phyloP scores from a whole-genome alignment of 1,140 invertebrate species.

The Drosophila rufa region DNA sequence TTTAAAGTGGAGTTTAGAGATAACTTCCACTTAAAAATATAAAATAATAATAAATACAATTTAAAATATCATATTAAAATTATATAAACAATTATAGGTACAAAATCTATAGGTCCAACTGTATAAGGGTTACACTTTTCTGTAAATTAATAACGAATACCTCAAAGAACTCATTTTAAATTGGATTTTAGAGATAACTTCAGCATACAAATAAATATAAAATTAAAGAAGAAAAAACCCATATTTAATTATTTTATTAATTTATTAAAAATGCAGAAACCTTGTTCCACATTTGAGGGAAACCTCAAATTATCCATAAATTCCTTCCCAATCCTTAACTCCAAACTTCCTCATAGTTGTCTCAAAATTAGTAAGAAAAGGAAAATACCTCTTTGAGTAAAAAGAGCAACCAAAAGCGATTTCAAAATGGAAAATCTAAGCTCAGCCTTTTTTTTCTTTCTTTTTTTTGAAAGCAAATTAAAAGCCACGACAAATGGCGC shows the following conservation, averaged over 20 bases:
- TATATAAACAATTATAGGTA: no score
- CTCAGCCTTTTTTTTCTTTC: constrained; percentile 4
- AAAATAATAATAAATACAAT: no score
- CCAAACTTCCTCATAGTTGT: background rate
- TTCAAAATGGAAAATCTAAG: constrained; percentile 60
- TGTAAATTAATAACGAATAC: no score
- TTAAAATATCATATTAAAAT: no score
- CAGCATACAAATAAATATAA: background rate
- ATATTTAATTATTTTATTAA: background rate
- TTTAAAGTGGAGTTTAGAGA: background rate
- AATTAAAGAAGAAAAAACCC: background rate
- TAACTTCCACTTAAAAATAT: background rate
- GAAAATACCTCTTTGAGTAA: background rate
- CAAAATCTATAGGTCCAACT: no score
- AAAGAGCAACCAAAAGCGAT: constrained; percentile 23
- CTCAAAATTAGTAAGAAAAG: background rate
- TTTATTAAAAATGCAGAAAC: background rate
- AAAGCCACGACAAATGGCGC: constrained; percentile 73
- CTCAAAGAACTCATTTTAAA: background rate
- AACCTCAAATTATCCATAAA: no score
- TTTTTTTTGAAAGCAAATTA: constrained; percentile 70
- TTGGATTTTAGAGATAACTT: background rate
- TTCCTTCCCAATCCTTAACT: no score
- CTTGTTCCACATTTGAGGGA: no score
- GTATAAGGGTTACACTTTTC: no score